phyloP scores from a whole-genome alignment of 2,113 vertebrate genomes.

The Sapajus apella region DNA sequence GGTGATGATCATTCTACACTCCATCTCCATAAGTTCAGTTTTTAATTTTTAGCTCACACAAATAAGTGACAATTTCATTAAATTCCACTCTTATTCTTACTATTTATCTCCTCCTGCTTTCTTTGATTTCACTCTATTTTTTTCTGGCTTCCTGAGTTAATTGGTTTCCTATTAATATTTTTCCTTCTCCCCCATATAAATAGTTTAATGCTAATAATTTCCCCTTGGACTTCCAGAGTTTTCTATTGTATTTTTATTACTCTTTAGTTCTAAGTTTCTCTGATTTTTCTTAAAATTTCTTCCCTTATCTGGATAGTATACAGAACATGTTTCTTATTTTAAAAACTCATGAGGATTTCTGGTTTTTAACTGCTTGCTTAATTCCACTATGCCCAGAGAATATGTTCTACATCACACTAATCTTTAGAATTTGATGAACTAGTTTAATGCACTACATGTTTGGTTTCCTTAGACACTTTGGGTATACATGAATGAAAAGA shows the following conservation, averaged over 20 bases:
- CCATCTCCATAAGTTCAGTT: no score
- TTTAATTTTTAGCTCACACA: no score
- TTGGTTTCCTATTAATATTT: neutral
- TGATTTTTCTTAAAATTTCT: slow-evolving; percentile 7
- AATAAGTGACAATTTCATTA: no score
- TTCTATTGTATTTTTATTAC: neutral
- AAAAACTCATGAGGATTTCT: neutral
- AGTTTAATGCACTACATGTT: neutral
- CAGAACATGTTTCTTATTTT: neutral
- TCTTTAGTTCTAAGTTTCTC: neutral
- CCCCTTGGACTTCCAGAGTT: neutral
- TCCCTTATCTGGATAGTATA: neutral
- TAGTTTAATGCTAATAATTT: neutral
- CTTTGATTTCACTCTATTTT: neutral
- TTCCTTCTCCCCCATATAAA: neutral
- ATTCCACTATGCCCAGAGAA: neutral
- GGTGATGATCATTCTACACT: no score
- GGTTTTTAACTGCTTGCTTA: neutral
- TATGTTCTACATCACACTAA: neutral
- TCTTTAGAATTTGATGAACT: neutral
- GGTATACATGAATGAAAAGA: neutral
- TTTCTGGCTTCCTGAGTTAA: neutral
- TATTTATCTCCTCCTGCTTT: neutral
- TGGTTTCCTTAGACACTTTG: neutral
- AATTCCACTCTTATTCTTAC: neutral